Conservation (phyloP, 2,113 vertebrate genomes). For the Aldabrachelys gigantea region DNA sequence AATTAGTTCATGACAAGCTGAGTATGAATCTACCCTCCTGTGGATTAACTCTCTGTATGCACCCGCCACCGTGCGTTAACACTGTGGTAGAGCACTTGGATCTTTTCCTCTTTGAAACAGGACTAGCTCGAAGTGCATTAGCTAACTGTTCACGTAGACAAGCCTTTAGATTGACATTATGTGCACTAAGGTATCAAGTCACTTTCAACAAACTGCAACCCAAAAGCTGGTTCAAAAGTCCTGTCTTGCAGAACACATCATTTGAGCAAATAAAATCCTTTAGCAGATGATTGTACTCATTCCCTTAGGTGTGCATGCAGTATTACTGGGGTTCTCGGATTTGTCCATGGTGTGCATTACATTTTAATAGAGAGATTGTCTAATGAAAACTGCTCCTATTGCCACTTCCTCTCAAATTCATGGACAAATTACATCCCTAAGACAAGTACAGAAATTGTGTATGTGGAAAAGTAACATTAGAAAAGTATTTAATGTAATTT, state of each 20-base stretch:
- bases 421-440: not conserved
- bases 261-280: not conserved
- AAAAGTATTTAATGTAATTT: not conserved
- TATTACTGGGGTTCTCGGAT: not conserved
- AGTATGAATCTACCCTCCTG: not conserved
- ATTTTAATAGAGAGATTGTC: not conserved
- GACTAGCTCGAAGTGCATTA: not conserved
- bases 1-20: not conserved
- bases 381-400: not conserved
- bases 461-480: not conserved
- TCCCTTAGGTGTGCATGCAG: not conserved
- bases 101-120: not conserved
- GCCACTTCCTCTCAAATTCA: not conserved
- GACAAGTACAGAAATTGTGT: not conserved
- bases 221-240: not conserved
- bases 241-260: not conserved
- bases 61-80: no score
- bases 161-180: not conserved
- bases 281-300: not conserved
- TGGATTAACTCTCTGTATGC: not conserved
- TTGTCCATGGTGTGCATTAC: not conserved
- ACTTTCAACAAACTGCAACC: not conserved
- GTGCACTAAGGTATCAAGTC: not conserved
- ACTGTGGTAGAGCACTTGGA: no score
- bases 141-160: not conserved